Evolutionary conservation across 2,888 invertebrate genomes (phyloP), one percentile per base, ranked within the genome.

Genomic region (Diplazon laetatorius): DNA sequence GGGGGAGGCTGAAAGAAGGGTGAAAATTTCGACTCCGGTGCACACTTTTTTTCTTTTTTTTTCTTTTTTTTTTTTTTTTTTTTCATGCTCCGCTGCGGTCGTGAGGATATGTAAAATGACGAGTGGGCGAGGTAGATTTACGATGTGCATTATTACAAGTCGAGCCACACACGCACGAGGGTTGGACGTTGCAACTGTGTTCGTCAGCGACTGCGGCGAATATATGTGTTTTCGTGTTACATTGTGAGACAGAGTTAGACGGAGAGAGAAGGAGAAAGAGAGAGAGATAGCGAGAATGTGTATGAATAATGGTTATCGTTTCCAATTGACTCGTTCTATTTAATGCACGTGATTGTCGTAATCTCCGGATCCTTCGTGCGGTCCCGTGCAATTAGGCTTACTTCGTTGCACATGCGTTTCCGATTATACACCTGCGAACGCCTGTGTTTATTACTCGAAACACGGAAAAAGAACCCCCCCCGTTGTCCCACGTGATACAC

Each of bases 71-170:
- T 18, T 35, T 44, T 9, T 37, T 12, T 35, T 14, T 25, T 25
- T 44, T 60, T 65, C 14, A 14, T 22, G 44, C 44, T 10, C 22
- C 9, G 48, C 46, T 37, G n/a, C 50, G 37, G 10, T 8, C 12
- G 55, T 25, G 35, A 30, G 42, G 48, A 57, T 72, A 63, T n/a
- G n/a, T 62, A 44, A 46, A 55, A 68, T 35, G 73, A 57, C 50
- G 62, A 65, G 71, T 72, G 50, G 71, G 50, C 60, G 52, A 71
- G 66, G 71, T 59, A 35, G 44, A 66, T 76, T 72, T 55, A 72
- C 72, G 62, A 59, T 14, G 39, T 48, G 46, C 71, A 44, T 68
- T 76, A 76, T 72, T 62, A n/a, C 6, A 72, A 76, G 76, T 76
- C 60, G 18, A 37, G 37, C 60, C 52, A 52, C 65, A 52, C 65